Evolutionary conservation across 2,888 invertebrate genomes (phyloP), one percentile per base, ranked within the genome.

Genomic region (Heliothis peltigera): DNA sequence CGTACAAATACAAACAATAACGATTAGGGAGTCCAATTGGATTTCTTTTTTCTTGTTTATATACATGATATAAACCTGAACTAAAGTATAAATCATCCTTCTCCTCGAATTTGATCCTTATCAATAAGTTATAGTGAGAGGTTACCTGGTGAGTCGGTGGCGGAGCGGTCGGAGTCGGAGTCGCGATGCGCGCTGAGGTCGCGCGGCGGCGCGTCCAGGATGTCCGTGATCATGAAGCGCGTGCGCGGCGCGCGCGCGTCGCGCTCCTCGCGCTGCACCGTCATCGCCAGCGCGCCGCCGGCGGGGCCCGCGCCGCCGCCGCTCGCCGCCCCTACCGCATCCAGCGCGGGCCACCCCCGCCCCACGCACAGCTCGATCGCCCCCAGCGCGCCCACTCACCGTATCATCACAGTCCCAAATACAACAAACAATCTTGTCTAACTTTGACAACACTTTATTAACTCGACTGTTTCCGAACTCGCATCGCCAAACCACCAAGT

Each of bases 201-300:
- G 75, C 95, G 84, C 39, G 95, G 95, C 66, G 95, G 95, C 52
- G 95, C 95, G 88, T 92, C 96, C 85, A 98, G 95, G 85, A 98
- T 98, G 91, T 98, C 98, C 81, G 98, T 98, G 94, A 98, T 98
- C 98, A 98, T 98, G 94, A 98, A 98, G 78, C 98, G 95, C 70
- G 98, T 97, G 81, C 98, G 96, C 55, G 97, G 96, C 77, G 96
- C 96, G 92, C 96, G 96, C 83, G 96, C 96, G 89, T 98, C 95
- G 97, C 98, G 87, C 91, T 96, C 96, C 90, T 93, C 96, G 89
- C 95, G 96, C 87, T 96, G 95, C 90, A 95, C 95, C 91, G 95
- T 95, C 95, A 95, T 95, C 94, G 95, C 93, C 93, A 92, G 91
- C 91, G 93, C 90, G 94, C 95, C 90, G 93, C 91, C 93, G 86